Percentiles rank a stretch among this genome's conserved stretches.
Evolutionary conservation across 1,140 invertebrate genomes (phyloP).

Genomic region (Panonychus citri): DNA sequence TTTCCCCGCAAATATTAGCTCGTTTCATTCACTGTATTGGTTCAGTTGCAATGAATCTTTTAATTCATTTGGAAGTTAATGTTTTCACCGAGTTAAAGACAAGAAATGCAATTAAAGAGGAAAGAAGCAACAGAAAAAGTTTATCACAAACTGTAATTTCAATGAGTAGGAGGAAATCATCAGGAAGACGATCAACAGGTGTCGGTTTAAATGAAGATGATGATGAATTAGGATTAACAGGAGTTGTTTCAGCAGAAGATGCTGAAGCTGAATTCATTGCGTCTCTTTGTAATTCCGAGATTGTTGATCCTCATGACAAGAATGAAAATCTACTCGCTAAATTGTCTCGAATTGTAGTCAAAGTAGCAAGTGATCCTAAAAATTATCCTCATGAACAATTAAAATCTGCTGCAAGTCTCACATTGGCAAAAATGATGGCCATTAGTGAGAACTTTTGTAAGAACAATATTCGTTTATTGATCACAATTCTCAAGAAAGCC

Average conservation of each 20-base stretch:
- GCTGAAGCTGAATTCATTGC: constrained; percentile 58
- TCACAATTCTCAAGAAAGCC: constrained; percentile 57
- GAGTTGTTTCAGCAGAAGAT: constrained; percentile 53
- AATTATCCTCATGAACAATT: constrained; percentile 33
- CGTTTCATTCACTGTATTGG: constrained; percentile 43
- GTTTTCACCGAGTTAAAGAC: constrained; percentile 48
- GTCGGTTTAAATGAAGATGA: constrained; percentile 17
- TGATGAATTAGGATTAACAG: constrained; percentile 42
- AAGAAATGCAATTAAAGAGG: constrained; percentile 22
- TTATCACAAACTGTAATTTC: constrained; percentile 13
- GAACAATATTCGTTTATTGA: constrained; percentile 44
- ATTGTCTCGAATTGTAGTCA: constrained; percentile 26
- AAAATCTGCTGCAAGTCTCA: constrained; percentile 41
- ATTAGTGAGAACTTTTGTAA: constrained; percentile 42
- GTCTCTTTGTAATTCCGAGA: constrained; percentile 46
- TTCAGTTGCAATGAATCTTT: constrained; percentile 43
- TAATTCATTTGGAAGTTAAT: constrained; percentile 48
- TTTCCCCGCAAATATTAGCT: constrained; percentile 25
- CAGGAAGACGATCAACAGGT: background rate
- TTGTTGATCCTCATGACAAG: constrained; percentile 35
- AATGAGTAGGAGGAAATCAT: background rate
- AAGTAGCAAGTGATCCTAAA: constrained; percentile 32
- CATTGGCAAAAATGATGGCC: constrained; percentile 63
- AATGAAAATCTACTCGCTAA: constrained; percentile 25
- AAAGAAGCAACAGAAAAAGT: constrained; percentile 17